These are phyloP conservation scores for Macrostomum lignano DNA, from an alignment of 1,140 invertebrate genomes.

Conservation along the genomic window DNA sequence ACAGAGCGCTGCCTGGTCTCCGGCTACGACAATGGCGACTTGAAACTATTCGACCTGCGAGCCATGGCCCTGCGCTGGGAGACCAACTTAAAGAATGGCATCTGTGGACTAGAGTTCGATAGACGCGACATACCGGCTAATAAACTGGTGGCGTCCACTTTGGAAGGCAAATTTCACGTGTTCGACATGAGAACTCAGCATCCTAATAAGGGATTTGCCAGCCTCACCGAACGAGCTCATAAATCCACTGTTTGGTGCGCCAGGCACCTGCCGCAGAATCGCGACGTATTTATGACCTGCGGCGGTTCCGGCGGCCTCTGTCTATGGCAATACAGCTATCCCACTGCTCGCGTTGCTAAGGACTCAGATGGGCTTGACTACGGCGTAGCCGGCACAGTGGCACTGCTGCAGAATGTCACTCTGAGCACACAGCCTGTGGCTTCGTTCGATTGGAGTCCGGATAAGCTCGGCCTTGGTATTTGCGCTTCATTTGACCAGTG, in stretches of 20 bases:
- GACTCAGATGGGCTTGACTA: conserved; percentile 38
- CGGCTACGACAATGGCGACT: conserved; percentile 80
- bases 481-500: conserved; percentile 70
- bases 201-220: conserved; percentile 53
- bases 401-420: conserved; percentile 45
- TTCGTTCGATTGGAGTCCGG: conserved; percentile 60
- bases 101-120: conserved; percentile 64
- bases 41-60: conserved; percentile 73
- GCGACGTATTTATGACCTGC: conserved; percentile 65
- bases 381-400: conserved; percentile 45
- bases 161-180: conserved; percentile 67
- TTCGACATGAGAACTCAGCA: conserved; percentile 63
- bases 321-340: conserved; percentile 56
- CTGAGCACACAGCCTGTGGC: conserved; percentile 61
- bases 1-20: conserved; percentile 53
- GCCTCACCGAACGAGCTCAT: conserved; percentile 42
- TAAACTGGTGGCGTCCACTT: conserved; percentile 59
- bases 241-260: conserved; percentile 59
- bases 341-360: conserved; percentile 38
- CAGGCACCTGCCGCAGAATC: conserved; percentile 62
- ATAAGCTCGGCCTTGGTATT: conserved; percentile 55
- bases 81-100: conserved; percentile 66
- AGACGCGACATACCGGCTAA: conserved; percentile 76
- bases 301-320: conserved; percentile 56
- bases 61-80: conserved; percentile 58